A percentile compares a stretch with the other conserved stretches of the same genome.
These are phyloP conservation scores for Aphelenchoides besseyi DNA, from an alignment of 1,140 invertebrate species.

Conservation along the genomic window DNA sequence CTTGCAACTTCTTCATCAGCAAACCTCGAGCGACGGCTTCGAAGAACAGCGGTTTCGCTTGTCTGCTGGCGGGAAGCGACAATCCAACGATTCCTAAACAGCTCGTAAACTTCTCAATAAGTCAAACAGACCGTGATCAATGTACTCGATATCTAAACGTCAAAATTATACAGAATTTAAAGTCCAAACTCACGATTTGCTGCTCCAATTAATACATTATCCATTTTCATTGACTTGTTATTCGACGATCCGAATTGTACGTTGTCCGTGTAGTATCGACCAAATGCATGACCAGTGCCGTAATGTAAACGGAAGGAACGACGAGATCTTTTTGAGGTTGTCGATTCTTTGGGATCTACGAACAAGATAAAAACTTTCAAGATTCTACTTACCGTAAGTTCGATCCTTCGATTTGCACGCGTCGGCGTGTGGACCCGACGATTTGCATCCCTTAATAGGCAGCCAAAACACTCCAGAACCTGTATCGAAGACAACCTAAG, in stretches of 20 bases:
- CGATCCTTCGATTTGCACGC: not conserved
- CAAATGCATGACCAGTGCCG: not conserved
- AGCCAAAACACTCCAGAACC: constrained; percentile 3
- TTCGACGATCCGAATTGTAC: not conserved
- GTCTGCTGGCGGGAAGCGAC: not conserved
- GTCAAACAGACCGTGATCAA: too few relatives aligned
- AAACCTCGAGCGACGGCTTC: not conserved
- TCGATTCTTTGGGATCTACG: not conserved
- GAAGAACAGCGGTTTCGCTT: not conserved
- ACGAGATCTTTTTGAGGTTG: not conserved
- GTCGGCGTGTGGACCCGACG: constrained; percentile 1
- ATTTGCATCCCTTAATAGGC: not conserved
- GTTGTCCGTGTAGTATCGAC: not conserved
- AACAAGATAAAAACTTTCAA: not conserved
- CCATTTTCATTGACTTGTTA: not conserved
- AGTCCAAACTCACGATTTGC: not conserved
- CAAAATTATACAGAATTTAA: not conserved
- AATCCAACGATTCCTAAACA: constrained; percentile 12
- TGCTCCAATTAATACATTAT: not conserved
- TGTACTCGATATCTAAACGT: constrained; percentile 7
- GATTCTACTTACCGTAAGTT: not conserved
- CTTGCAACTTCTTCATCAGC: not conserved
- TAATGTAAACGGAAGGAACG: not conserved
- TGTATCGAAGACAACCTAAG: not conserved
- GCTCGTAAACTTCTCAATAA: too few relatives aligned